A percentile compares a stretch with the other conserved stretches of the same genome.
Conservation (phyloP, 2,797 vertebrate species). For the Benthosema pterotum region DNA sequence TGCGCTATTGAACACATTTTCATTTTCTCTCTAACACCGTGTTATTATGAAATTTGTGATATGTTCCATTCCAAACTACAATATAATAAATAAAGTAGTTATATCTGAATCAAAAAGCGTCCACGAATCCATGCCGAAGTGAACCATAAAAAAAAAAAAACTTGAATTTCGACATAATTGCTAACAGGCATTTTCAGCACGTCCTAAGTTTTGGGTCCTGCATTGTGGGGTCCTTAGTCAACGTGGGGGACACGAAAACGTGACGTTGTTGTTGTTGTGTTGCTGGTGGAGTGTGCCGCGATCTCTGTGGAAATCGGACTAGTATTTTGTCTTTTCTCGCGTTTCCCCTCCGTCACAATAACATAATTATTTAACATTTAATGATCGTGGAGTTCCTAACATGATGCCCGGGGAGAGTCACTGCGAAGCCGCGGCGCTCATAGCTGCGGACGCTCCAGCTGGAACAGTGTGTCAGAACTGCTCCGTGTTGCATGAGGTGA, state of each 20-base stretch:
- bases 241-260: slow-evolving; percentile 77
- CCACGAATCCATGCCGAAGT: too few species aligned
- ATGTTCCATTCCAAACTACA: too few species aligned
- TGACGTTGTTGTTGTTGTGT: slow-evolving; percentile 68
- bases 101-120: too few species aligned
- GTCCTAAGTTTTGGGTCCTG: slow-evolving; percentile 46
- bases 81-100: too few species aligned
- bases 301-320: neutral
- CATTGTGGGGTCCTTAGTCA: slow-evolving; percentile 74
- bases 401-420: slow-evolving; percentile 96
- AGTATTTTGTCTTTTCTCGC: neutral
- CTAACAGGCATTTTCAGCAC: too few species aligned
- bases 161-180: too few species aligned
- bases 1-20: too few species aligned
- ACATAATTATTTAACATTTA: neutral
- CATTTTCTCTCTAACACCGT: too few species aligned
- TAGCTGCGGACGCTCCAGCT: slow-evolving; percentile 79
- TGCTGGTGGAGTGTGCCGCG: too few species aligned
- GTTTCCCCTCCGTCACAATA: too few species aligned
- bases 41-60: too few species aligned
- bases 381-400: slow-evolving; percentile 36
- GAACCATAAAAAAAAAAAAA: too few species aligned
- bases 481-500: slow-evolving; percentile 81
- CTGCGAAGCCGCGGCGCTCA: slow-evolving; percentile 74
- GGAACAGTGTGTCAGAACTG: slow-evolving; percentile 86